Conservation (phyloP, 2,888 invertebrate genomes). For the Nephrocerus scutellatus region DNA sequence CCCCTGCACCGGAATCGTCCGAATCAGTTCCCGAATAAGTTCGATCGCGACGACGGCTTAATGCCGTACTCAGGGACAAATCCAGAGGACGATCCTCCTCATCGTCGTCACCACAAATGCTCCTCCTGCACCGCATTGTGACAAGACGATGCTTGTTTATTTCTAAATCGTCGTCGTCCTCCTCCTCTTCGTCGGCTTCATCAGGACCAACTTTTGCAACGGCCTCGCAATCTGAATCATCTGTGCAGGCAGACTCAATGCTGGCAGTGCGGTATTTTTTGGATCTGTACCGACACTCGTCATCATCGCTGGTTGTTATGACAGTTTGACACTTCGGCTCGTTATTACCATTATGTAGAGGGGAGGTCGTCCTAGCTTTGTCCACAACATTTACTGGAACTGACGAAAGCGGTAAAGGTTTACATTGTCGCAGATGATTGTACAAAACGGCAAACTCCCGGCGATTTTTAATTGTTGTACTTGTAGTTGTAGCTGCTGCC, state of each 20-base stretch:
- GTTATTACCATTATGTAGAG: neutral
- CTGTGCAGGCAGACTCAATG: slow-evolving; percentile 18
- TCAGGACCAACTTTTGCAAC: slow-evolving; percentile 17
- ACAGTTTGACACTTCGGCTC: slow-evolving; percentile 28
- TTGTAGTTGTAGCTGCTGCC: slow-evolving; percentile 3
- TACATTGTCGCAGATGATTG: slow-evolving; percentile 42
- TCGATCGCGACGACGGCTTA: slow-evolving; percentile 44
- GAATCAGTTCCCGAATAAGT: slow-evolving; percentile 74
- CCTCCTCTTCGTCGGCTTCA: slow-evolving; percentile 23
- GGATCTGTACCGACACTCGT: slow-evolving; percentile 11
- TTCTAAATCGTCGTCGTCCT: slow-evolving; percentile 41
- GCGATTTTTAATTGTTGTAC: slow-evolving; percentile 28
- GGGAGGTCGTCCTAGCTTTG: slow-evolving; percentile 1
- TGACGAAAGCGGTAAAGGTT: too few species aligned
- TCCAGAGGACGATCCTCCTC: slow-evolving; percentile 70
- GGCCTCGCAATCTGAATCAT: slow-evolving; percentile 12
- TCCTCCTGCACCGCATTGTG: too few species aligned
- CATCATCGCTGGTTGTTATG: slow-evolving; percentile 27
- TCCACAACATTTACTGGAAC: slow-evolving; percentile 1
- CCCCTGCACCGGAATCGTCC: slow-evolving; percentile 58
- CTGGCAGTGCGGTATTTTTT: slow-evolving; percentile 4
- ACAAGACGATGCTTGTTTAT: slow-evolving; percentile 16
- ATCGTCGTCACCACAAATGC: too few species aligned
- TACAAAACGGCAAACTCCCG: slow-evolving; percentile 42
- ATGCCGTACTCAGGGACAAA: slow-evolving; percentile 56